Conservation (phyloP, 1,140 invertebrate species). For the Ceratosolen solmsi region DNA sequence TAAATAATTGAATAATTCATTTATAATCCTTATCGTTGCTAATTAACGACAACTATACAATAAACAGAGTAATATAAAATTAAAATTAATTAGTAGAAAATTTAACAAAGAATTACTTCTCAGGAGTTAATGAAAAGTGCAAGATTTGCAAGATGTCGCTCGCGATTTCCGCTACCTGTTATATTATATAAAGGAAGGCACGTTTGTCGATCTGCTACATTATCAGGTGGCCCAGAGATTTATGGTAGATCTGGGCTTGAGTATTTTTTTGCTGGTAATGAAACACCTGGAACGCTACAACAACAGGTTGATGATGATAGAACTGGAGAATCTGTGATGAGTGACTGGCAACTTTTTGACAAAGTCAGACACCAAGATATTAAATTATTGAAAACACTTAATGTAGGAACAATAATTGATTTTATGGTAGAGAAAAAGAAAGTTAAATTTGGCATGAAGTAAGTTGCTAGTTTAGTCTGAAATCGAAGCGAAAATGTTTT, state of each 20-base stretch:
- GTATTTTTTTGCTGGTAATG: constrained; percentile 72
- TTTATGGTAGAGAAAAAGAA: constrained; percentile 93
- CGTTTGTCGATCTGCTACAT: constrained; percentile 81
- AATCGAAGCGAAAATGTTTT: not conserved
- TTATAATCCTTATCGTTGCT: no score
- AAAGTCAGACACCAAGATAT: constrained; percentile 83
- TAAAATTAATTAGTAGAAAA: not conserved
- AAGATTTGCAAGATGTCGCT: constrained; percentile 80
- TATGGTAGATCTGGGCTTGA: constrained; percentile 80
- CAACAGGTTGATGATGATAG: constrained; percentile 61
- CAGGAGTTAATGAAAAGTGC: constrained; percentile 78
- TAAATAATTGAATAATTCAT: not conserved
- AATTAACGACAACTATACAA: not conserved
- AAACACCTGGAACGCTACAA: constrained; percentile 52
- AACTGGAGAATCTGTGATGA: constrained; percentile 60
- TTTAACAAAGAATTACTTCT: not conserved
- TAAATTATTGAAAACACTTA: constrained; percentile 81
- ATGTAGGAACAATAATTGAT: constrained; percentile 86
- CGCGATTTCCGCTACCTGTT: constrained; percentile 85
- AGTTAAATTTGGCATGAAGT: constrained; percentile 89
- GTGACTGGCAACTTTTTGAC: constrained; percentile 78
- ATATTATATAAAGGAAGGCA: constrained; percentile 86
- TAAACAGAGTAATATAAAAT: not conserved
- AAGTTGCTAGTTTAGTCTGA: constrained; percentile 66
- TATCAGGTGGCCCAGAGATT: constrained; percentile 84